A percentile compares a stretch with the other conserved stretches of the same genome.
Conservation (phyloP, 2,797 vertebrate genomes). For the Masticophis lateralis region DNA sequence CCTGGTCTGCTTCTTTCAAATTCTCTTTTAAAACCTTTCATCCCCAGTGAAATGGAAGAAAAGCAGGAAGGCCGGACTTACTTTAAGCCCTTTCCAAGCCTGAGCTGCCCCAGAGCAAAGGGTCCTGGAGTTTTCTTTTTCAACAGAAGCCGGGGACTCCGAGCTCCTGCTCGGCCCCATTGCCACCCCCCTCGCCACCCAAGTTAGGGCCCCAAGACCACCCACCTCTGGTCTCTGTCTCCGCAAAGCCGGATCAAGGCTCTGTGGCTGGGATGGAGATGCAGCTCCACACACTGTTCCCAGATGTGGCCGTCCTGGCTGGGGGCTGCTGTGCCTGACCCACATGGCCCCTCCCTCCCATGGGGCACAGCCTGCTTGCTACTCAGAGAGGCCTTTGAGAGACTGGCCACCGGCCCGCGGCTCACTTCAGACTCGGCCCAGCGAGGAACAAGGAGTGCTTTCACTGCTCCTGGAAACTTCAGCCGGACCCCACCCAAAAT, state of each 20-base stretch:
- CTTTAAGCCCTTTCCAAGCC: neutral
- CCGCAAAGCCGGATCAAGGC: neutral
- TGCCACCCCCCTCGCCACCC: neutral
- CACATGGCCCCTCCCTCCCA: neutral
- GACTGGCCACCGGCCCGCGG: slow-evolving; percentile 6
- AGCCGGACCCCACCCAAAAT: neutral
- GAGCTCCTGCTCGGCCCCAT: neutral
- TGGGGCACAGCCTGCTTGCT: slow-evolving; percentile 4
- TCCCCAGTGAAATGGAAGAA: accelerated
- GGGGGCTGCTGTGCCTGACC: neutral
- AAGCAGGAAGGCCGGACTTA: neutral
- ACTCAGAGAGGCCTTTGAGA: slow-evolving; percentile 57
- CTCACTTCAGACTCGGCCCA: slow-evolving; percentile 10
- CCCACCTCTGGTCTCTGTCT: neutral
- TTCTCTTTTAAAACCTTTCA: neutral
- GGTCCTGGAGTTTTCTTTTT: neutral
- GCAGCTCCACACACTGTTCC: neutral
- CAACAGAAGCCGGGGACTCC: neutral
- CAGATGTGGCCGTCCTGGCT: too few relatives aligned
- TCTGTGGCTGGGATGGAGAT: neutral
- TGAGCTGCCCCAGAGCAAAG: neutral
- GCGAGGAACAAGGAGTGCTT: slow-evolving; percentile 43
- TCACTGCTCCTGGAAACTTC: slow-evolving; percentile 37
- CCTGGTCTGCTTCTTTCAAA: neutral
- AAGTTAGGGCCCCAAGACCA: neutral